Base-by-base conservation (phyloP, 2,113 vertebrate species). In the Scomber colias region DNA sequence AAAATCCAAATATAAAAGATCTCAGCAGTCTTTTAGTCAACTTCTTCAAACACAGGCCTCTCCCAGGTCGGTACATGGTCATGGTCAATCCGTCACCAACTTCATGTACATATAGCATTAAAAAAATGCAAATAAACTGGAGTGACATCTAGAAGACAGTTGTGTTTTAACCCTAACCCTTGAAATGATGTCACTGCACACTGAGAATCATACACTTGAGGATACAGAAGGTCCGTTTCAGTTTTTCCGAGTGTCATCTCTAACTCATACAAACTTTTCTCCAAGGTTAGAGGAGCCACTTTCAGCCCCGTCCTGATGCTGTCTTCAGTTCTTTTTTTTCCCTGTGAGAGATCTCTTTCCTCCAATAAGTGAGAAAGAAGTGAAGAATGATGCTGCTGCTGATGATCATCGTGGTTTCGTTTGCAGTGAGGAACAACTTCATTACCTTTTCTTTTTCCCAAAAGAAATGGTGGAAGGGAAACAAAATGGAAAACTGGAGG, bases 361-460 rank as follows among this genome's bases (percentile, higher is more conserved):
- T 54, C 3, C 11, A 16, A 31, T 21, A 35, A 19, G 21, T 56
- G 27, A 16, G 63, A n/a, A 24, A 71, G 21, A 65, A 63, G 13
- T 69, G 16, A 75, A 76, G 66, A 54, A 57, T 15, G 13, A 56
- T 68, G 59, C 21, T 9, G 19, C 27, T 51, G 49, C 31, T 77
- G 45, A 53, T 3, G 51, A 66, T 81, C 30, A 60, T 80, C 46
- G 21, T 46, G 67, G 67, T 65, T 72, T 79, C 21, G 21, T 82
- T 73, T 64, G 60, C 77, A 56, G 40, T 60, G 12, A 49, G 64
- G n/a, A 56, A 84, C 65, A 66, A 72, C 62, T 74, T 77, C 77
- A 87, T 84, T 74, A 81, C 50, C 84, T 69, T 71, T 46, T 67
- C 71, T 66, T 60, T 84, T 59, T 65, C 65, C 35, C 67, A 2